Base-by-base conservation (phyloP, 2,113 vertebrate genomes). In the Pionites leucogaster region DNA sequence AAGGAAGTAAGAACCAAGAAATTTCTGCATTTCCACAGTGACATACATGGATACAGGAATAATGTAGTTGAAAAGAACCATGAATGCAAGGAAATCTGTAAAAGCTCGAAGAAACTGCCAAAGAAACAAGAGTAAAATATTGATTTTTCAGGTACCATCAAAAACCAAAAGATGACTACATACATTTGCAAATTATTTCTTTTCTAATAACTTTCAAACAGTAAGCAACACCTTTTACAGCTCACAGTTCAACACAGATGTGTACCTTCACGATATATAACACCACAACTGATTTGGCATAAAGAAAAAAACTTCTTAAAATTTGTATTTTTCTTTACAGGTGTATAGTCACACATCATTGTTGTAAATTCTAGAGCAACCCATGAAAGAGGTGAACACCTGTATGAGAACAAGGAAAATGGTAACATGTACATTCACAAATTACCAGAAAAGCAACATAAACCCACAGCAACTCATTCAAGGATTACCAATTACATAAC, bases 1-100 rank as follows among this genome's bases (percentile, higher is more conserved):
- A 93, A 99, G 98, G 96, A 99, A 99, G 86, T 99, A 99, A 35
- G 99, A 99, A 88, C 99, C 99, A 39, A 99, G 97, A 94, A 99
- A 99, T 97, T 99, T 99, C 98, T 99, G 99, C 99, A 99, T 99
- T 98, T 99, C 99, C 94, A 99, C 99, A 1, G 99, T 99, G 90
- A 99, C 99, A 14, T 99, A 99, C 99, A 99, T 99, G 82, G 99
- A 99, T 52, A 99, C 99, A 0, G 99, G 99, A 83, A 99, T 99
- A 98, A 99, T 99, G 98, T 99, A 99, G 98, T 99, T 99, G 97
- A 99, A 99, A 53, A 99, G 98, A 68, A 99, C 99, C 99, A 99
- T 99, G 97, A 99, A 99, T 64, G 99, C 99, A 96, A 99, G 97
- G 97, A 99, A 99, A 96, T 99, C 99, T 4, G 99, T 99, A 97